phyloP scores from a whole-genome alignment of 2,113 vertebrate species.

The Empidonax traillii region DNA sequence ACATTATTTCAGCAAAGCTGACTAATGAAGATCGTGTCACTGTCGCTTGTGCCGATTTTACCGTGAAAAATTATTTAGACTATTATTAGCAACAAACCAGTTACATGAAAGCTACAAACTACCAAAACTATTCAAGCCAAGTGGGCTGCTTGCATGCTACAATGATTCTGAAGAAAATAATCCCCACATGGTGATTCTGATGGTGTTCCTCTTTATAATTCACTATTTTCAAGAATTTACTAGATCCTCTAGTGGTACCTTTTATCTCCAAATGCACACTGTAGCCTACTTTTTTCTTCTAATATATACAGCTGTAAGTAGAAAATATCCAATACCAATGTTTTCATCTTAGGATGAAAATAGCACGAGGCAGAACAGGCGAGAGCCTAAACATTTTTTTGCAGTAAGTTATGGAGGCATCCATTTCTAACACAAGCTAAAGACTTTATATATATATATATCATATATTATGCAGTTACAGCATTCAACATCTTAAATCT shows the following conservation, averaged over 20 bases:
- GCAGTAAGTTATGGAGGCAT: neutral
- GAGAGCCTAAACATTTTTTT: neutral
- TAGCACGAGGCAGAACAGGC: neutral
- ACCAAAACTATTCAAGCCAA: neutral
- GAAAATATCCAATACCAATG: neutral
- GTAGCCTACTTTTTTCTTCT: slow-evolving; percentile 7
- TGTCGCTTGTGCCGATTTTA: slow-evolving; percentile 68
- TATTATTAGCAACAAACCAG: slow-evolving; percentile 3
- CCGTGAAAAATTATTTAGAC: slow-evolving; percentile 30
- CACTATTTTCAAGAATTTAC: neutral
- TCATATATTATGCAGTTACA: neutral
- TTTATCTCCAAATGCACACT: neutral
- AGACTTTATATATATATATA: neutral
- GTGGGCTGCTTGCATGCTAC: neutral
- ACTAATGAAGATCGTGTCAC: slow-evolving; percentile 48
- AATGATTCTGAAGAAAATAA: neutral
- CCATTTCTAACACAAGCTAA: neutral
- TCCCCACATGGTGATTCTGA: neutral
- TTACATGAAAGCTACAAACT: neutral
- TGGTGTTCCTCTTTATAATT: neutral
- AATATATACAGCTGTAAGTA: neutral
- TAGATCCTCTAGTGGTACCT: neutral
- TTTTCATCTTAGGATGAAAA: neutral
- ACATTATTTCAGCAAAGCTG: slow-evolving; percentile 45
- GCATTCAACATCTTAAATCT: neutral